Evolutionary conservation across 2,797 vertebrate genomes (phyloP), one percentile per base, ranked within the genome.

Genomic region (Danio jaintianensis): DNA sequence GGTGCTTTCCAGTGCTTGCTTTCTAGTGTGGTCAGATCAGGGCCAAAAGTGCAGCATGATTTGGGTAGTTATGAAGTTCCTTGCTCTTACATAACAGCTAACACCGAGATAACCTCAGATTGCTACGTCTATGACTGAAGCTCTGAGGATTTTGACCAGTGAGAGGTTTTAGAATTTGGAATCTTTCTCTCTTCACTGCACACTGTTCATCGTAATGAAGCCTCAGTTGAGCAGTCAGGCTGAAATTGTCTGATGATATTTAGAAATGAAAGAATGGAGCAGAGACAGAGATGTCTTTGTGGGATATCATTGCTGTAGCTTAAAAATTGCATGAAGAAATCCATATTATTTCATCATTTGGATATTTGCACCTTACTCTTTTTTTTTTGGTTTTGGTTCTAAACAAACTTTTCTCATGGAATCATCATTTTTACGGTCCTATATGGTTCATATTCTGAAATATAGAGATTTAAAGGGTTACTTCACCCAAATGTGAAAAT

Each of bases 71-170:
- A 29, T 52, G 38, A 45, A 43, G 48, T 53, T 71, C 72, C 48
- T 56, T 72, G 36, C 50, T 36, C 78, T 79, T 79, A 79, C 69
- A 53, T 72, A 72, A 79, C 16, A n/a, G 16, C 38, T 71, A 71
- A 71, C 55, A 29, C 77, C 42, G n/a, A 63, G 58, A 72, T 50
- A 72, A 63, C 48, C 58, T 72, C 48, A 62, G 36, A 62, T 52
- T 79, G 45, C 47, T 52, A 52, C 50, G 36, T 43, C 56, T 63
- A 45, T 72, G 38, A 79, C 47, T 52, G 11, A 50, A 62, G 69
- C 47, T 78, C 16, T 52, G 73, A 42, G 73, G 59, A 75, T 63
- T 75, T 63, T 75, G 58, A 75, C 59, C 58, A 58, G 71, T 16
- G 55, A 73, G 71, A 58, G 55, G 71, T 64, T 58, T 61, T 68